Conservation (phyloP, 2,113 vertebrate species). For the Xyrauchen texanus region DNA sequence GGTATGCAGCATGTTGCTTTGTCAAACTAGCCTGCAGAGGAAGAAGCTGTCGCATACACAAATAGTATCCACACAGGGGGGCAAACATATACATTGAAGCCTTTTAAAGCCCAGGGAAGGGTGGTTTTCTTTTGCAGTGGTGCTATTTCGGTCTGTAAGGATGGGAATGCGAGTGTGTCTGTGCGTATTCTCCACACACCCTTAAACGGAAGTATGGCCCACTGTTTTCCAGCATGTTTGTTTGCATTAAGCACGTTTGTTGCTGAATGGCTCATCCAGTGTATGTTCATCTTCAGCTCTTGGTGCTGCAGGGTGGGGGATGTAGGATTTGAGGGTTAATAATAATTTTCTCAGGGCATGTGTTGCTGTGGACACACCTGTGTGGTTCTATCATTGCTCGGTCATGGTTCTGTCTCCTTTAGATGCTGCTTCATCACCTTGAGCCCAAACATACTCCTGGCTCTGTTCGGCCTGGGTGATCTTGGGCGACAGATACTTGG, state of each 20-base stretch:
- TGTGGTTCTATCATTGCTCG: slow-evolving; percentile 22
- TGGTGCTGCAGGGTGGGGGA: not conserved
- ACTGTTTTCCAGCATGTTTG: slow-evolving; percentile 10
- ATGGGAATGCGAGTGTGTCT: not conserved
- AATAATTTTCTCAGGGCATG: not conserved
- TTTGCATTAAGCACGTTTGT: not conserved
- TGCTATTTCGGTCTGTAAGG: slow-evolving; percentile 29
- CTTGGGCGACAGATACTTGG: slow-evolving; percentile 4
- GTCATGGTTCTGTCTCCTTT: slow-evolving; percentile 9
- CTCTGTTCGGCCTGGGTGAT: not conserved
- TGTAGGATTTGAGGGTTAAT: not conserved
- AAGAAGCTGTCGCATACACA: slow-evolving; percentile 45
- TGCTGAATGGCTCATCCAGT: too few relatives aligned
- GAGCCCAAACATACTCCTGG: slow-evolving; percentile 1
- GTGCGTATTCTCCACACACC: not conserved
- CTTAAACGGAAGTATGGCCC: not conserved
- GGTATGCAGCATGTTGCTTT: slow-evolving; percentile 38
- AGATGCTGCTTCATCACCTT: slow-evolving; percentile 28
- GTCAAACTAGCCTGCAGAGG: slow-evolving; percentile 48
- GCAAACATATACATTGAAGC: slow-evolving; percentile 1
- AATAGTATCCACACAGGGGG: slow-evolving; percentile 18
- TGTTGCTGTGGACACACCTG: not conserved
- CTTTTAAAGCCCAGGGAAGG: not conserved
- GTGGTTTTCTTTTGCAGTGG: slow-evolving; percentile 15
- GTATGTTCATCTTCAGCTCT: not conserved